phyloP scores from a whole-genome alignment of 2,797 vertebrate species.

The Pseudopleuronectes americanus region DNA sequence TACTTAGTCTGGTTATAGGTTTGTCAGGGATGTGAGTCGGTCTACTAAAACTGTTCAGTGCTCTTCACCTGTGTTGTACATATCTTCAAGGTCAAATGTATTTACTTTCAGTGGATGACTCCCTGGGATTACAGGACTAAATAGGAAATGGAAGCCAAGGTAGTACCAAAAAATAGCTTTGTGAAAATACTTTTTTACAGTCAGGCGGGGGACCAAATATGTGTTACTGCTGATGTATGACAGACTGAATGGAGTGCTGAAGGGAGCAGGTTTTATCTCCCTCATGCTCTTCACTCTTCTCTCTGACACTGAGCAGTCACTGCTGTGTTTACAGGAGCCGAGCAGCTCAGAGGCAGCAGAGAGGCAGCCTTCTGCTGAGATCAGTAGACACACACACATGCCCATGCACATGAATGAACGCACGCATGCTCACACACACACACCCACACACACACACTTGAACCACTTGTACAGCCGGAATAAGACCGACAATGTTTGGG shows the following conservation, averaged over 20 bases:
- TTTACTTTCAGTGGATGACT: slow-evolving; percentile 7
- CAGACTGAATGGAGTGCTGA: slow-evolving; percentile 1
- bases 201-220: slow-evolving; percentile 17
- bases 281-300: no score
- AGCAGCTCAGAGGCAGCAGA: no score
- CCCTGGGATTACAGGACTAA: slow-evolving; percentile 30
- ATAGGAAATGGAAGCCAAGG: slow-evolving; percentile 18
- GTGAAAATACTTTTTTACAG: slow-evolving; percentile 2
- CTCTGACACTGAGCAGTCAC: no score
- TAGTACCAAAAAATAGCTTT: not conserved
- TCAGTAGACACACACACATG: no score
- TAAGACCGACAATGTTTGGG: no score
- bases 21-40: slow-evolving; percentile 13
- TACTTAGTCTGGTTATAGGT: slow-evolving; percentile 49
- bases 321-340: no score
- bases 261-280: slow-evolving; percentile 1
- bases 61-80: not conserved
- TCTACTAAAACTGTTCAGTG: not conserved
- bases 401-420: no score
- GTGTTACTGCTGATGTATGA: slow-evolving; percentile 17
- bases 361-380: no score
- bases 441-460: no score
- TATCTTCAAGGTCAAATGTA: slow-evolving; percentile 1
- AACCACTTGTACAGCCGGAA: no score
- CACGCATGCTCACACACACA: no score